Base-by-base conservation (phyloP, 1,140 invertebrate species). In the Drosophila suzukii region DNA sequence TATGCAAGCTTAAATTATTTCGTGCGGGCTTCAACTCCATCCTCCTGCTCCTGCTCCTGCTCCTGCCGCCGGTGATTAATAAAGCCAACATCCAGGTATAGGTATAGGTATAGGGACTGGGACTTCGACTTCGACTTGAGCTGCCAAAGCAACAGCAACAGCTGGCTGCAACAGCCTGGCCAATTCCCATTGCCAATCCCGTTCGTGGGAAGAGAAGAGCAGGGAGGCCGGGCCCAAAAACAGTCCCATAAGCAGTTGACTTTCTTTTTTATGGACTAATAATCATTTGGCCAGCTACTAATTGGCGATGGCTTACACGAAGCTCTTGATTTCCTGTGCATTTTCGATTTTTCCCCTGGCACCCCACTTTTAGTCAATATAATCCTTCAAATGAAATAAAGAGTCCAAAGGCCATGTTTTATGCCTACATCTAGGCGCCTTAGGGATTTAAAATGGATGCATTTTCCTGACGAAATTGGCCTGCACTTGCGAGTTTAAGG, bases 1-100 rank as follows among this genome's bases (percentile, higher is more conserved):
- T 76, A 41, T 66, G 79, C 74, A 65, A 76, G 70, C 51, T 81
- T 72, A 57, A 81, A 80, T 80, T 80, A 80, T 81, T 81, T 81
- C 56, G 43, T 61, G 65, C 63, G 41, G 44, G n/a, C 39, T 15
- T 62, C 49, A 62, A 68, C 61, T 67, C 32, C 47, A 24, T 24
- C 38, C 24, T 44, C 60, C n/a, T 3, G 13, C 10, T 59, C 8
- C 57, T 6, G 27, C 13, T 30, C 17, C 43, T 27, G 27, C 32
- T 4, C 17, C 8, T 58, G 6, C 27, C 49, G 58, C 39, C 51
- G 75, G 47, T 84, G 81, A 84, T 84, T 84, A 84, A 84, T 85
- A 84, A 84, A 81, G 50, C 49, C 39, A 55, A 57, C 39, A 49
- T 39, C 34, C 50, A 73, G 54, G 43, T 13, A 44, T n/a, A 53